Evolutionary conservation across 2,113 vertebrate genomes (phyloP).

Genomic region (Nothobranchius furzeri): DNA sequence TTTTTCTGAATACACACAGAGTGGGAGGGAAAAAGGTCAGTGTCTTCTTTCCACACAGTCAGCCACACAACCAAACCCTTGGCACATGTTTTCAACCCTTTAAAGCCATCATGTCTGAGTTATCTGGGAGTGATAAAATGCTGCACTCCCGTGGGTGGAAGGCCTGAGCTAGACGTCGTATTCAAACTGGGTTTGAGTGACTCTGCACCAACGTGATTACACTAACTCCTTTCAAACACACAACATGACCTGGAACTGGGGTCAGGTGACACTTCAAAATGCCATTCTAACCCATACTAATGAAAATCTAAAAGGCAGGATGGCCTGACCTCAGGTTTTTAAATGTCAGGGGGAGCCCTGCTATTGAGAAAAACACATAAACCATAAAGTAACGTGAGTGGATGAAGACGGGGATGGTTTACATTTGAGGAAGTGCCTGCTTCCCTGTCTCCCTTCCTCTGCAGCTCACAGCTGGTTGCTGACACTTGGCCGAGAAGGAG

Average conservation of each 20-base stretch:
- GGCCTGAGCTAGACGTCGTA: conserved; percentile 6
- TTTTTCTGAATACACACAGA: conserved; percentile 40
- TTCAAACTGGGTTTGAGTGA: conserved; percentile 2
- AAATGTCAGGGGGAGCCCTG: conserved; percentile 21
- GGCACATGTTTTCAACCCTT: conserved; percentile 1
- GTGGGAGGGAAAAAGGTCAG: conserved; percentile 22
- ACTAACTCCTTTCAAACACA: conserved; percentile 4
- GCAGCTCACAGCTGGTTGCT: conserved; percentile 53
- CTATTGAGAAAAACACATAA: not conserved
- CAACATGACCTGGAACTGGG: conserved; percentile 4
- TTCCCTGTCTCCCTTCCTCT: conserved; percentile 54
- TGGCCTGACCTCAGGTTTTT: conserved; percentile 30
- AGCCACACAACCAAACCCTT: conserved; percentile 8
- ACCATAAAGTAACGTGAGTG: conserved; percentile 21
- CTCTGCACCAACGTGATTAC: not conserved
- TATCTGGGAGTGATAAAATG: conserved; percentile 40
- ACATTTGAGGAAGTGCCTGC: conserved; percentile 70
- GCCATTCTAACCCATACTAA: conserved; percentile 28
- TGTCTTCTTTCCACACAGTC: not conserved
- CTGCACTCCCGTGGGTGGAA: conserved; percentile 25
- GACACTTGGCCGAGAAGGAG: conserved; percentile 51
- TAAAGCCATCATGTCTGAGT: conserved; percentile 34
- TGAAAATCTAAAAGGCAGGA: conserved; percentile 30
- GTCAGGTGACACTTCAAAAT: conserved; percentile 21
- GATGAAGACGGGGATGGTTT: conserved; percentile 38